Evolutionary conservation across 2,888 invertebrate species (phyloP).

Genomic region (Drosophila kuntzei): DNA sequence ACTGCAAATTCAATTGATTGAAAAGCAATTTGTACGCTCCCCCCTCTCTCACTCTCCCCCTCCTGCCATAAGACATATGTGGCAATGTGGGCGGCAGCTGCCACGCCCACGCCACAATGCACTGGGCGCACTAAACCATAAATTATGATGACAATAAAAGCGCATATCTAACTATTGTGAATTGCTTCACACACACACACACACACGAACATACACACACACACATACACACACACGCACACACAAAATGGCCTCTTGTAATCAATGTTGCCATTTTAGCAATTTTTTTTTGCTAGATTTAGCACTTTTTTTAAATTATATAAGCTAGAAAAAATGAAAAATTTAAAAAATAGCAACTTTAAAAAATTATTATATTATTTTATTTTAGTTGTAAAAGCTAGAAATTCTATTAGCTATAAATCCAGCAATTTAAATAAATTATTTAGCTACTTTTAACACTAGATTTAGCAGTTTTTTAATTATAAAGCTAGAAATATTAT

Average conservation of each 20-base stretch:
- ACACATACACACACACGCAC: conserved; percentile 3
- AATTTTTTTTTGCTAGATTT: no score
- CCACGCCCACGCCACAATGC: conserved; percentile 46
- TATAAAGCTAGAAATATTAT: no score
- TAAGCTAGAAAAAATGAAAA: no score
- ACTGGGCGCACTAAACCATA: conserved; percentile 64
- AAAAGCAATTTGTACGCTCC: conserved; percentile 72
- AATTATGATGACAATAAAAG: conserved; percentile 71
- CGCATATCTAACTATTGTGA: conserved; percentile 65
- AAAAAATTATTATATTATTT: no score
- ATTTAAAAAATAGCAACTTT: no score
- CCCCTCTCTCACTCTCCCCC: background rate
- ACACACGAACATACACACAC: conserved; percentile 20
- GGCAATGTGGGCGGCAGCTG: conserved; percentile 34
- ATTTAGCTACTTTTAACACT: no score
- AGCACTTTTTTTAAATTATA: no score
- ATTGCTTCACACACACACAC: conserved; percentile 38
- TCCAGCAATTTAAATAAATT: no score
- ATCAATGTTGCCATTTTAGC: no score
- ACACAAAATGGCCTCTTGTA: conserved; percentile 51
- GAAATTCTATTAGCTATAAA: no score
- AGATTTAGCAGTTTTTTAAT: no score
- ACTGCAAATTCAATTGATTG: conserved; percentile 79
- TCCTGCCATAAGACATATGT: conserved; percentile 52
- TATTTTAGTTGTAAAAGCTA: no score